Evolutionary conservation across 2,888 invertebrate species (phyloP).

Genomic region (Hydriomena furcata): DNA sequence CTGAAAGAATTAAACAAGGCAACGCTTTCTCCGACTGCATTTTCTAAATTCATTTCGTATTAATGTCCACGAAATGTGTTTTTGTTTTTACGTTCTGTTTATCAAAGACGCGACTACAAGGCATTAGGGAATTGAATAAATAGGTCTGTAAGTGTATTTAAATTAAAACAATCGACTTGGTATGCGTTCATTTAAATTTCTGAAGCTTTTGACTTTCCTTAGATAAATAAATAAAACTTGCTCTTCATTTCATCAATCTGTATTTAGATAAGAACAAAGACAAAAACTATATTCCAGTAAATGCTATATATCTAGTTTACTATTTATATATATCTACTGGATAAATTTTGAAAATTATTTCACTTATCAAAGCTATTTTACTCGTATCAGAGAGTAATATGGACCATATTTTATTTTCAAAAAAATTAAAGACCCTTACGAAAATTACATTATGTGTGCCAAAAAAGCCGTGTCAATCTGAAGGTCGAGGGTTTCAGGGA

Average conservation of each 20-base stretch:
- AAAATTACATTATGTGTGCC: too few species aligned
- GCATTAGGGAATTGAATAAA: constrained; percentile 50
- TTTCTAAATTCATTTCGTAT: constrained; percentile 60
- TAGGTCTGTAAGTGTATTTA: constrained; percentile 30
- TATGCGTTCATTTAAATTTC: constrained; percentile 10
- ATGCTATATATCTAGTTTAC: too few species aligned
- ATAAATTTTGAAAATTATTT: too few species aligned
- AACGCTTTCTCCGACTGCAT: constrained; percentile 45
- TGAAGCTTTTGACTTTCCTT: not conserved
- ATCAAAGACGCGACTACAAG: constrained; percentile 45
- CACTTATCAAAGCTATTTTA: too few species aligned
- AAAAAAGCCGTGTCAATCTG: too few species aligned
- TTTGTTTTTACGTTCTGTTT: constrained; percentile 45
- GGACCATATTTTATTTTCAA: too few species aligned
- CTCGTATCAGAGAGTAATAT: too few species aligned
- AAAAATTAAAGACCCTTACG: too few species aligned
- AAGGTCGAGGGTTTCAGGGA: too few species aligned
- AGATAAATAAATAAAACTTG: not conserved
- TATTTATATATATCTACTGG: too few species aligned
- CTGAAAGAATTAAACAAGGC: constrained; percentile 40
- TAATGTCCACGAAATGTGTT: constrained; percentile 54
- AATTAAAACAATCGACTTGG: constrained; percentile 33
- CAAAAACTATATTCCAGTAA: too few species aligned
- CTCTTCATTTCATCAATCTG: not conserved
- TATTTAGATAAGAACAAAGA: too few species aligned